Evolutionary conservation across 2,113 vertebrate genomes (phyloP), one percentile per base, ranked within the genome.

Genomic region (Xiphophorus maculatus): DNA sequence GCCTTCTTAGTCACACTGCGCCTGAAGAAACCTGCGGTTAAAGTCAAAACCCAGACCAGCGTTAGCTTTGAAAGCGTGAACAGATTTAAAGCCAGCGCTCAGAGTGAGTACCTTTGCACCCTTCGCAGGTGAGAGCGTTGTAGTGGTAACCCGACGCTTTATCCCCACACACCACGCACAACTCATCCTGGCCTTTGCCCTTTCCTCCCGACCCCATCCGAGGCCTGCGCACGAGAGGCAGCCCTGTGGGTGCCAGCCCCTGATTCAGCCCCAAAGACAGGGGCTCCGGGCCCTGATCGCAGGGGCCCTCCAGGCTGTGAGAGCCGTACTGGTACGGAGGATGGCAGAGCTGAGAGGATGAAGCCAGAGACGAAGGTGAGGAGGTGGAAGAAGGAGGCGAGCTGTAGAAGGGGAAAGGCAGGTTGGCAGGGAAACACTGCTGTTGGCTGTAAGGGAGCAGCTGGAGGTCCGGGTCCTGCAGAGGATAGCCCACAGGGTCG

Each of bases 131-230:
- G 4, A 99, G 96, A 0, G 96, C 96, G 0, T 98, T 98, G 89
- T 98, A 98, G 92, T 98, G 97, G 77, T 98, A 99, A 2, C 97
- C 97, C 0, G 97, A 99, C 0, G 97, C 97, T 76, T 97, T 98
- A 89, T 98, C 97, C 1, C 97, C 96, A 30, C 97, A 98, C 76
- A 98, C 97, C 67, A 97, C 95, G 19, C 97, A 98, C 80, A 98
- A 95, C 88, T 98, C 97, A 35, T 97, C 96, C 90, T 96, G 96
- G 25, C 94, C 95, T 87, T 95, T 96, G 77, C 93, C 84, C 78
- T 93, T 84, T 25, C 93, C 94, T 35, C 94, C 93, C 0, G 91
- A 92, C 13, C 72, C 95, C 66, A 95, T 6, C 51, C 95, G 91
- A 0, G 94, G 89, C 85, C 94, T 94, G 89, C 95, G 95, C 1